Evolutionary conservation across 2,797 vertebrate species (phyloP).

Genomic region (Falco naumanni): DNA sequence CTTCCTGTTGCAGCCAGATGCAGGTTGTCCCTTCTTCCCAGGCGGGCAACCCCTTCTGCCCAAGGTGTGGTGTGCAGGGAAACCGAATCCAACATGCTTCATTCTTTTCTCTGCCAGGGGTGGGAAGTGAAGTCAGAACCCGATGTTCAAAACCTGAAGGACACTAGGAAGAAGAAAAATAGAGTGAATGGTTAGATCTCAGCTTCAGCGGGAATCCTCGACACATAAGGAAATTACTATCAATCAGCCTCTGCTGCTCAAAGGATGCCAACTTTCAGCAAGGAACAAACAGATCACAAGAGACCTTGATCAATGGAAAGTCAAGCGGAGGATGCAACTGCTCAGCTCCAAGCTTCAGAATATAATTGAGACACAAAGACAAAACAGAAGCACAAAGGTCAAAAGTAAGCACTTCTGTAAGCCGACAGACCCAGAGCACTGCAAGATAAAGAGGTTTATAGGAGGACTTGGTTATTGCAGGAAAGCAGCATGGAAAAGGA

Average conservation of each 20-base stretch:
- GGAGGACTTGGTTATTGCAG: not conserved
- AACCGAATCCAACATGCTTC: slow-evolving; percentile 53
- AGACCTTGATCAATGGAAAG: not conserved
- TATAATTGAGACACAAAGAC: not conserved
- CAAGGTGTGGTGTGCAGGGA: slow-evolving; percentile 40
- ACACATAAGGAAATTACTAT: not conserved
- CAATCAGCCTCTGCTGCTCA: not conserved
- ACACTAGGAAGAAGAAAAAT: slow-evolving; percentile 57
- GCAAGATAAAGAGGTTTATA: not conserved
- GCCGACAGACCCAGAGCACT: not conserved
- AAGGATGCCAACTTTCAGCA: not conserved
- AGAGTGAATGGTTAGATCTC: slow-evolving; percentile 43
- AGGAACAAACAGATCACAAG: not conserved
- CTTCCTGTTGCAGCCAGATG: slow-evolving; percentile 49
- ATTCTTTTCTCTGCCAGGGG: slow-evolving; percentile 61
- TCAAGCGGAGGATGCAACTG: not conserved
- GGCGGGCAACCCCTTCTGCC: slow-evolving; percentile 48
- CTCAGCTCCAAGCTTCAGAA: not conserved
- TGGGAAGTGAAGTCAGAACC: slow-evolving; percentile 70
- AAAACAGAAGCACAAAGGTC: not conserved
- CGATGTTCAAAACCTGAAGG: slow-evolving; percentile 70
- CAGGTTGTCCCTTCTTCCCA: slow-evolving; percentile 38
- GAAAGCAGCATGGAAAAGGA: not conserved
- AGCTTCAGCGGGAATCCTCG: not conserved
- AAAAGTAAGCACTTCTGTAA: not conserved